These are phyloP conservation scores for Callaeas wilsoni DNA, from an alignment of 2,113 vertebrate species.

Conservation along the genomic window DNA sequence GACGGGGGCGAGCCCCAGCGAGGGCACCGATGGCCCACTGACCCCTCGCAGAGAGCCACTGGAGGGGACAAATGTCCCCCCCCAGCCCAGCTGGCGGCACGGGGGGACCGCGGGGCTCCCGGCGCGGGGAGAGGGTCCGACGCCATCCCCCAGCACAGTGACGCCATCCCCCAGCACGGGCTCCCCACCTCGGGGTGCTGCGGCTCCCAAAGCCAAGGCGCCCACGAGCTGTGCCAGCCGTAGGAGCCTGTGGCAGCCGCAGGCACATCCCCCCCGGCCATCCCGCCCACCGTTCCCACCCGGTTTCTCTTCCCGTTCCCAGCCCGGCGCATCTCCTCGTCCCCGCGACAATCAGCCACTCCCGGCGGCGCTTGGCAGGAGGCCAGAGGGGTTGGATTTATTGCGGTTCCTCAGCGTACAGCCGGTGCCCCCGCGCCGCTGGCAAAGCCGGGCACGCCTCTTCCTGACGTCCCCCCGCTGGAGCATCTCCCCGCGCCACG, in stretches of 20 bases:
- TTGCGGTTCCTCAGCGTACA: not conserved
- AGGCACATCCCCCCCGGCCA: not conserved
- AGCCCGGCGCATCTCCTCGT: not conserved
- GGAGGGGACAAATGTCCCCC: not conserved
- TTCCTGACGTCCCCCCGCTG: rapidly evolving
- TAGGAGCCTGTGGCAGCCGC: not conserved
- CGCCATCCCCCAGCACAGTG: rapidly evolving
- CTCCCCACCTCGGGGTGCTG: not conserved
- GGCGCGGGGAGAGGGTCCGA: not conserved
- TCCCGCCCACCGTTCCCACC: not conserved
- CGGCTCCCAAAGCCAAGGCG: not conserved
- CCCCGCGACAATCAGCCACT: not conserved
- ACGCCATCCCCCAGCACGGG: rapidly evolving
- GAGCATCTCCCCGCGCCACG: not conserved
- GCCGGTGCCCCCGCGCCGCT: not conserved
- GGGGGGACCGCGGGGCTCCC: not conserved
- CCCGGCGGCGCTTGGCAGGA: not conserved
- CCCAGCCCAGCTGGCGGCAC: not conserved
- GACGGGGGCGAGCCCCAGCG: rapidly evolving
- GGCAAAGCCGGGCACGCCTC: not conserved
- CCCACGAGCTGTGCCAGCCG: not conserved
- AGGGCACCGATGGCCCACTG: rapidly evolving
- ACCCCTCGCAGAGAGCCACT: rapidly evolving
- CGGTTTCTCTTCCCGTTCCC: not conserved
- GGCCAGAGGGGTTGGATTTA: constrained; percentile 1